A percentile compares a stretch with the other conserved stretches of the same genome.
Conservation (phyloP, 2,888 invertebrate genomes). For the Erebia epiphron region DNA sequence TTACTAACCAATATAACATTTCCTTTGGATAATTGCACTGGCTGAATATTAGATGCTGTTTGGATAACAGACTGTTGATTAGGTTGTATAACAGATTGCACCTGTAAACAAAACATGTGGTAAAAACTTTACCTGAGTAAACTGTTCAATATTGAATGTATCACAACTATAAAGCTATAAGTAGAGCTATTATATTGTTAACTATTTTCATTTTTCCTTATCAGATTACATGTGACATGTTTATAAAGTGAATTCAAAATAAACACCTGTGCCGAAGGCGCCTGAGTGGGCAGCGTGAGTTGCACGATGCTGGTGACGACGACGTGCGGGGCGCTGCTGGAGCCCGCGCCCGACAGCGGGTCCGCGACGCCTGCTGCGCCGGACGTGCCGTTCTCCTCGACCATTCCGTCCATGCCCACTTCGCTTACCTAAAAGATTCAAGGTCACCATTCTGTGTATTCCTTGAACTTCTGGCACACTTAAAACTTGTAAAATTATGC, state of each 20-base stretch:
- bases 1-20: conserved; percentile 95
- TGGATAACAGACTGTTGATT: conserved; percentile 98
- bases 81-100: conserved; percentile 97
- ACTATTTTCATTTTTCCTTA: background rate
- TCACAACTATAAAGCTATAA: background rate
- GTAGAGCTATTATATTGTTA: background rate
- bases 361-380: conserved; percentile 69
- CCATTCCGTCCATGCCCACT: conserved; percentile 94
- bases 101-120: conserved; percentile 80
- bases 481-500: conserved; percentile 51
- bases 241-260: conserved; percentile 44
- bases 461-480: conserved; percentile 60
- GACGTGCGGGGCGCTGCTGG: conserved; percentile 72
- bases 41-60: conserved; percentile 93
- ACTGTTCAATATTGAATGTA: background rate
- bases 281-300: conserved; percentile 88
- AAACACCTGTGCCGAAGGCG: conserved; percentile 86
- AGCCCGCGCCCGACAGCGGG: conserved; percentile 63
- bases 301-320: conserved; percentile 92
- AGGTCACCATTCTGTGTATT: conserved; percentile 78
- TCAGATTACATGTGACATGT: background rate
- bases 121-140: conserved; percentile 25
- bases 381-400: conserved; percentile 92
- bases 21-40: conserved; percentile 92
- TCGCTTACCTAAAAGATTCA: conserved; percentile 86